Base-by-base conservation (phyloP, 2,113 vertebrate species). In the Scalopus aquaticus region DNA sequence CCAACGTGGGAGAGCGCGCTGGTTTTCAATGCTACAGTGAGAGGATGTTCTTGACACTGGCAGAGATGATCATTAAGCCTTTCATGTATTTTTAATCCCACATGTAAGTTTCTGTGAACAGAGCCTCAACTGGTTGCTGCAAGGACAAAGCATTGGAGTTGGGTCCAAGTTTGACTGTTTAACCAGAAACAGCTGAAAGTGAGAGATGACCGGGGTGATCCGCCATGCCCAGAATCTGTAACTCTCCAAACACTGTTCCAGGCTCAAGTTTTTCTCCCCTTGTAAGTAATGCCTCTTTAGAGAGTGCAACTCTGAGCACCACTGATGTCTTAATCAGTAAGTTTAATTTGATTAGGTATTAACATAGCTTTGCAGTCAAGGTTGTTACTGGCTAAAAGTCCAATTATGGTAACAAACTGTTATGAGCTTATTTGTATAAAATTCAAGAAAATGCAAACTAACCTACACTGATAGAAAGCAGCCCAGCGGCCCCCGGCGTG, bases 371-470 rank as follows among this genome's bases (percentile, higher is more conserved):
- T 60, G 60, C 35, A 77, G 74, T 72, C 20, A 42, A 81, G 32
- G 56, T 58, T 56, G 76, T 58, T 56, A 87, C 24, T 60, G 56
- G 88, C 67, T 88, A 58, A 81, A 88, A 92, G 42, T 32, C 74
- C 80, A 79, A 67, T 26, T 58, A 70, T 44, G 54, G 5, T 19
- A 89, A 92, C 28, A 80, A 35, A 88, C 24, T 32, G 16, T n/a
- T 49, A 37, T 56, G 16, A 62, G 20, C 49, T 35, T 44, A 81
- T 20, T 80, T 64, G n/a, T 28, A 51, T 30, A 90, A 88, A 84
- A 88, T 44, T 72, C 35, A 58, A 85, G 76, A 96, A 78, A 77
- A 92, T 26, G 80, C 37, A 69, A 82, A 90, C 64, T 62, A 74
- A 51, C 22, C 28, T 62, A 84, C 17, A 62, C 60, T 6, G 51